phyloP scores from a whole-genome alignment of 2,888 invertebrate species.

The Drosophila heteroneura region DNA sequence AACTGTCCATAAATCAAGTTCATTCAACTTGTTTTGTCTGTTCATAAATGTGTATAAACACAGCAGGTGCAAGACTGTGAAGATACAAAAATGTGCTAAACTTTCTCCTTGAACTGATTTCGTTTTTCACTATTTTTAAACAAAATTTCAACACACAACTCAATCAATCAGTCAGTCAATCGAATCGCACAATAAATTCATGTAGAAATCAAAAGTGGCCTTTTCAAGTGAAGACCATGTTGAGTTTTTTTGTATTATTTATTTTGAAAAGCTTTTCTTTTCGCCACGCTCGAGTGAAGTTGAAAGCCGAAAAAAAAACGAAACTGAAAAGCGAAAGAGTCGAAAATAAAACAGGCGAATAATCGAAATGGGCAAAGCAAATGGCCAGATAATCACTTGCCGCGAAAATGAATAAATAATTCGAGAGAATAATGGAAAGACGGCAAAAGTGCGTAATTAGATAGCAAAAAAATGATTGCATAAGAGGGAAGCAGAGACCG shows the following conservation, averaged over 20 bases:
- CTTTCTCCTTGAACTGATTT: constrained; percentile 64
- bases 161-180: constrained; percentile 38
- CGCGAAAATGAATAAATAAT: constrained; percentile 53
- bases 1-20: constrained; percentile 32
- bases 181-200: constrained; percentile 36
- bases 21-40: constrained; percentile 34
- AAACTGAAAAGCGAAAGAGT: constrained; percentile 40
- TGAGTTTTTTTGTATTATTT: constrained; percentile 5
- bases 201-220: constrained; percentile 55
- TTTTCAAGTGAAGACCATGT: constrained; percentile 24
- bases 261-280: constrained; percentile 48
- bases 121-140: constrained; percentile 38
- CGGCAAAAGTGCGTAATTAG: constrained; percentile 41
- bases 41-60: constrained; percentile 18
- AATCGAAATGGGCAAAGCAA: constrained; percentile 40
- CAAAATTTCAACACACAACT: constrained; percentile 17
- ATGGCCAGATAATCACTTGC: constrained; percentile 43
- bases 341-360: constrained; percentile 9
- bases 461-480: constrained; percentile 27
- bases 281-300: constrained; percentile 44
- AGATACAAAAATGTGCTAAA: constrained; percentile 51
- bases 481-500: constrained; percentile 2
- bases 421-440: constrained; percentile 18
- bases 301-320: constrained; percentile 44
- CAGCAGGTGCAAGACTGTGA: constrained; percentile 42